Evolutionary conservation across 2,888 invertebrate genomes (phyloP).

Genomic region (Brassicogethes aeneus): DNA sequence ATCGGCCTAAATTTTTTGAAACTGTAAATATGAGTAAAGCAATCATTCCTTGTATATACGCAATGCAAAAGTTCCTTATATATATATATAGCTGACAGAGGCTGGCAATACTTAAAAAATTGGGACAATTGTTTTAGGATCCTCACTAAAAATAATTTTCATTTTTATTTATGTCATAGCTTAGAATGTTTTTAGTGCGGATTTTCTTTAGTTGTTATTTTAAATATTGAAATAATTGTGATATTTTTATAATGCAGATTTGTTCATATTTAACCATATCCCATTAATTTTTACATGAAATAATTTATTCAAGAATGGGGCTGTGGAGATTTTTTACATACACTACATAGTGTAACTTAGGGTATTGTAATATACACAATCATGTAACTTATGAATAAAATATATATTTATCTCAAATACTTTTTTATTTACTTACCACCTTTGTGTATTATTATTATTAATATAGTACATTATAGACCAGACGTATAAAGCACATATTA

Average conservation of each 20-base stretch:
- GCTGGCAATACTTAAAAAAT: not conserved
- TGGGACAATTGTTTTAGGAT: not conserved
- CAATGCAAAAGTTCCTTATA: not conserved
- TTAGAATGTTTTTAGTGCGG: not conserved
- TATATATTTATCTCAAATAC: slow-evolving; percentile 22
- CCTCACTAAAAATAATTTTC: slow-evolving; percentile 1
- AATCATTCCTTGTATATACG: too few species aligned
- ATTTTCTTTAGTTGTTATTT: not conserved
- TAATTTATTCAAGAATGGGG: slow-evolving; percentile 25
- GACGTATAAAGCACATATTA: too few species aligned
- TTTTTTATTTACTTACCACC: too few species aligned
- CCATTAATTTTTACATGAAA: slow-evolving; percentile 18
- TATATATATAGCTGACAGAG: not conserved
- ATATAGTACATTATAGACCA: too few species aligned
- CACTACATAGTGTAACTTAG: slow-evolving; percentile 20
- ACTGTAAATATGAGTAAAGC: too few species aligned
- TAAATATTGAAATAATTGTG: slow-evolving; percentile 20
- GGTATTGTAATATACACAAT: slow-evolving; percentile 30
- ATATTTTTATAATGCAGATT: slow-evolving; percentile 26
- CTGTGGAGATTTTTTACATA: slow-evolving; percentile 31
- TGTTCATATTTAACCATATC: slow-evolving; percentile 19
- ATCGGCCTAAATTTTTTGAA: too few species aligned
- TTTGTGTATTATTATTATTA: too few species aligned
- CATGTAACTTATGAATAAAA: slow-evolving; percentile 27
- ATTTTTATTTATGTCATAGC: too few species aligned